Base-by-base conservation (phyloP, 2,888 invertebrate genomes). In the Aspidapion aeneum region DNA sequence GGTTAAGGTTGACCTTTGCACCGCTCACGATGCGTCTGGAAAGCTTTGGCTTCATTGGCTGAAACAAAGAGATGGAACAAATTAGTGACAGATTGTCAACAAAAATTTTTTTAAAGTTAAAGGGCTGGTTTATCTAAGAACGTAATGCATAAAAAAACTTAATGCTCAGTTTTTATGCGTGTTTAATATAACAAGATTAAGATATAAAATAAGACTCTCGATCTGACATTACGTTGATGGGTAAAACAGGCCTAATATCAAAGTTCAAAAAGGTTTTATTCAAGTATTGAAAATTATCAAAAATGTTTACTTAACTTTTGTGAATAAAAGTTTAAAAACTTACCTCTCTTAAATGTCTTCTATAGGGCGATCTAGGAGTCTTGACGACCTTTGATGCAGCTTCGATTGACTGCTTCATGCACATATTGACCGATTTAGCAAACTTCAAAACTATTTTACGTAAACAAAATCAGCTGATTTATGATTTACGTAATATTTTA, bases 1-100 rank as follows among this genome's bases (percentile, higher is more conserved):
- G 82, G 79, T 87, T 87, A 68, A 88, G 81, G 76, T 88, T 87
- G 75, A 88, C 83, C 70, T 84, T 83, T 72, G 86, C 82, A 35
- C 85, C 83, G 70, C 80, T 79, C 56, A 84, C 80, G 74, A 87
- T 81, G 71, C 82, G 83, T 66, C 86, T 80, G 16, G 86, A 83
- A 64, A 87, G 81, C 72, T 82, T 82, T 51, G 85, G 85, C 71
- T 84, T 86, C 66, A 82, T 78, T 74, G 81, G 81, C 86, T 87
- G 82, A 75, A 84, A 75, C 65, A 49, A 68, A 66, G n/a, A n/a
- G n/a, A n/a, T n/a, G 55, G 60, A 18, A 49, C 57, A 59, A 18
- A 58, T 51, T 50, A 20, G 22, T 48, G 48, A 56, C n/a, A n/a
- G n/a, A n/a, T n/a, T n/a, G n/a, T n/a, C n/a, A n/a, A n/a, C n/a